Evolutionary conservation across 2,797 vertebrate genomes (phyloP).

Genomic region (Cynodonichthys magdalenae): DNA sequence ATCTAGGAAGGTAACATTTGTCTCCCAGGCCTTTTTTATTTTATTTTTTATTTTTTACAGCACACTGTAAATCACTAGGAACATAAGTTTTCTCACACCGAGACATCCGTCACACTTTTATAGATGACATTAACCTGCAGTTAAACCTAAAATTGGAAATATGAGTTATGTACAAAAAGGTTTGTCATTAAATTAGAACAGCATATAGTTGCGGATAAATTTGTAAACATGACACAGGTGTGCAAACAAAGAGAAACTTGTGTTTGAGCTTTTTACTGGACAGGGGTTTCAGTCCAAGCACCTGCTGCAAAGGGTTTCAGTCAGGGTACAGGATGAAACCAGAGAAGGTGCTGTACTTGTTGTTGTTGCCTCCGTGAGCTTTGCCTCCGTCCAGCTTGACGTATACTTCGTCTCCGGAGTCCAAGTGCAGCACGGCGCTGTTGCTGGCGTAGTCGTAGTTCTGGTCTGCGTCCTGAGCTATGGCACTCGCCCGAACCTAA

Average conservation of each 20-base stretch:
- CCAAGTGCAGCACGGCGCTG: constrained; percentile 95
- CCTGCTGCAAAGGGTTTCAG: constrained; percentile 67
- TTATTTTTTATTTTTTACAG: background rate
- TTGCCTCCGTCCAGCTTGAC: constrained; percentile 97
- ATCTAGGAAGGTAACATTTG: constrained; percentile 13
- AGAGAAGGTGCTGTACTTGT: constrained; percentile 99
- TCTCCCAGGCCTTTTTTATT: background rate
- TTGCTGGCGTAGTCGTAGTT: constrained; percentile 99
- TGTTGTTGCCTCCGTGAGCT: constrained; percentile 98
- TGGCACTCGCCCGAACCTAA: constrained; percentile 95
- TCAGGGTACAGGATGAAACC: constrained; percentile 97
- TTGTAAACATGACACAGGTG: constrained; percentile 17
- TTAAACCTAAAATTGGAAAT: constrained; percentile 26
- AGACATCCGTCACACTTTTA: constrained; percentile 16
- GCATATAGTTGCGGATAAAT: constrained; percentile 15
- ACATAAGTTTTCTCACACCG: constrained; percentile 3
- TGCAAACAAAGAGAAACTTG: constrained; percentile 32
- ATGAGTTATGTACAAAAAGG: constrained; percentile 29
- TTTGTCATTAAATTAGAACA: constrained; percentile 26
- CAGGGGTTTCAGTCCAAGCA: constrained; percentile 33
- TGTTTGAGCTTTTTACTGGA: constrained; percentile 13
- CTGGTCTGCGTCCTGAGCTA: constrained; percentile 97
- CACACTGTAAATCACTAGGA: constrained; percentile 1
- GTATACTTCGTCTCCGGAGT: constrained; percentile 96
- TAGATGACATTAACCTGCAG: constrained; percentile 13